Percentiles rank a stretch among this genome's conserved stretches.
These are phyloP conservation scores for Baccha elongata DNA, from an alignment of 2,888 invertebrate genomes.

Conservation along the genomic window DNA sequence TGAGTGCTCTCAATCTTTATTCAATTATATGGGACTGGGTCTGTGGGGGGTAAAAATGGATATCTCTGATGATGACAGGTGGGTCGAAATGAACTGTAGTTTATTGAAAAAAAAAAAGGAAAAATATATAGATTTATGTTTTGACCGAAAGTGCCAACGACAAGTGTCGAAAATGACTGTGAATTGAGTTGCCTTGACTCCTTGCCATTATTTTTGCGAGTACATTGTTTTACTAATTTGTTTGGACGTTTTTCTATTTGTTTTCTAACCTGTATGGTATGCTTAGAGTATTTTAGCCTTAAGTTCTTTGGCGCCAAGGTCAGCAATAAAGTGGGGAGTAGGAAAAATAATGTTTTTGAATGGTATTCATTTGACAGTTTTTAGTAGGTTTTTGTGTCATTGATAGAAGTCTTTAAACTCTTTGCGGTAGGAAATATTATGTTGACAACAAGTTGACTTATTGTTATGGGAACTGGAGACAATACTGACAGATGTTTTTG, in stretches of 20 bases:
- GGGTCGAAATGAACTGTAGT: conserved; percentile 25
- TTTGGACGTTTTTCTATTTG: conserved; percentile 5
- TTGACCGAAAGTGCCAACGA: conserved; percentile 60
- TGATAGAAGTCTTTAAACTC: neutral
- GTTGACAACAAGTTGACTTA: too few species aligned
- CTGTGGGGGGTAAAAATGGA: neutral
- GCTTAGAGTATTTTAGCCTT: neutral
- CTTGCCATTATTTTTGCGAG: conserved; percentile 59
- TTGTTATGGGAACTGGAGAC: too few species aligned
- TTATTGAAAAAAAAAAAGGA: conserved; percentile 11
- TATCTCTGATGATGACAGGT: conserved; percentile 25
- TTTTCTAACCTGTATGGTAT: conserved; percentile 1
- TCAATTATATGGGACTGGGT: neutral
- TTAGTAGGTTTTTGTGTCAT: conserved; percentile 8
- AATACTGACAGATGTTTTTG: too few species aligned
- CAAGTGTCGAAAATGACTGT: conserved; percentile 48
- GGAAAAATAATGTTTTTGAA: neutral
- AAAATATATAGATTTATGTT: conserved; percentile 31
- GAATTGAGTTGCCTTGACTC: conserved; percentile 61
- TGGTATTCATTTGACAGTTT: neutral
- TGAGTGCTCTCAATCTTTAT: conserved; percentile 29
- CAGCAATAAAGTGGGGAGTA: neutral
- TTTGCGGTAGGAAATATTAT: too few species aligned
- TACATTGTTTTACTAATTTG: conserved; percentile 49
- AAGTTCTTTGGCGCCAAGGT: conserved; percentile 8